Conservation (phyloP, 2,797 vertebrate species). For the Trichosurus vulpecula region DNA sequence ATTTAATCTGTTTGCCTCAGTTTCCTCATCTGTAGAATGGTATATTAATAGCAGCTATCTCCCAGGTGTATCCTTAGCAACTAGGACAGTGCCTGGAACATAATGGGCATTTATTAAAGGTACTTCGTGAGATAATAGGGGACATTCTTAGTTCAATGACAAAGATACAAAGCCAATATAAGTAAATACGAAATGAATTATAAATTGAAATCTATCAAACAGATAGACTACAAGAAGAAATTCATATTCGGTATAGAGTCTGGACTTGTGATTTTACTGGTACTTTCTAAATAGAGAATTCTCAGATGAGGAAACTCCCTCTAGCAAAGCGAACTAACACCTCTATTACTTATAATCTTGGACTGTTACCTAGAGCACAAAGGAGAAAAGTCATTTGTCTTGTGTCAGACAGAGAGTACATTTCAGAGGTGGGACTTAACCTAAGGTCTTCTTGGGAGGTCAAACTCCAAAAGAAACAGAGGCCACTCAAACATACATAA, state of each 20-base stretch:
- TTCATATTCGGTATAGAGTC: background rate
- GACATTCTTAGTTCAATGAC: background rate
- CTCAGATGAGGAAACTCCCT: background rate
- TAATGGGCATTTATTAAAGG: background rate
- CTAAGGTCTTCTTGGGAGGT: background rate
- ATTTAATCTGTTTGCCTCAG: background rate
- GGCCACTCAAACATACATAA: background rate
- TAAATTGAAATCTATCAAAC: background rate
- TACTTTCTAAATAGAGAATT: background rate
- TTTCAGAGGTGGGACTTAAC: background rate
- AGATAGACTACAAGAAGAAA: background rate
- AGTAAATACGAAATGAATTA: background rate
- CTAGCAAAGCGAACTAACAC: background rate
- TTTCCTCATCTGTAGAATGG: background rate
- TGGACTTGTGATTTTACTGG: background rate
- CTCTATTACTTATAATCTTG: background rate
- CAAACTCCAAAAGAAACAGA: background rate
- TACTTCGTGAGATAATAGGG: background rate
- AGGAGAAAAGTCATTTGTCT: background rate
- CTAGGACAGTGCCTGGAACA: background rate
- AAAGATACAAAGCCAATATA: background rate
- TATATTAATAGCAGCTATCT: background rate
- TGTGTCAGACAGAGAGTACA: background rate
- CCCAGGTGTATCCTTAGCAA: background rate
- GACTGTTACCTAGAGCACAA: background rate